Evolutionary conservation across 2,113 vertebrate species (phyloP), one percentile per base, ranked within the genome.

Genomic region (Pipra filicauda): DNA sequence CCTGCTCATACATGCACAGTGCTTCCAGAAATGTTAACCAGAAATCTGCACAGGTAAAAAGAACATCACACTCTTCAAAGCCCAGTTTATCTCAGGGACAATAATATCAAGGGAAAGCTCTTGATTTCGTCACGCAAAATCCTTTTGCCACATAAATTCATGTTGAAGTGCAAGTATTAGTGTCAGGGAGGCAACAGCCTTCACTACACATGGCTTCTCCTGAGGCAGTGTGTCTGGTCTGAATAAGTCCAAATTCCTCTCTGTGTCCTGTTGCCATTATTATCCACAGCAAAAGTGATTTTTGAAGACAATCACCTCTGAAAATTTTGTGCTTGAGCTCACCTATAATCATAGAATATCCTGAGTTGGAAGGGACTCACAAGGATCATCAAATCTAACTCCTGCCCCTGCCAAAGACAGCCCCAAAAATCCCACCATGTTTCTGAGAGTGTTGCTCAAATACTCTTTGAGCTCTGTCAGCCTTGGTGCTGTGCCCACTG

Each of bases 401-500:
- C 49, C 3, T 57, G 26, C 10, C 26, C 26, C 21, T 37, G 20
- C 8, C 3, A 0, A 30, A 30, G 28, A 31, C 41, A 31, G 26
- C 18, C 5, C 9, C 52, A 83, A 13, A 5, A 90, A 27, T 43
- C 30, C 26, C 48, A 76, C 14, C n/a, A 43, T 31, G 30, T 41
- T 24, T 39, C 30, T 33, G n/a, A 10, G n/a, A 12, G 17, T 0
- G 0, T 0, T 35, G n/a, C 31, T 21, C 57, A 43, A 43, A 6
- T 0, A 0, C 31, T 11, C 9, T 17, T 33, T 9, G 18, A 57
- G 35, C 48, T 70, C 41, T 76, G 79, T 1, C 64, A 76, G 41
- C 11, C 41, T 55, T 49, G 64, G 48, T 14, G n/a, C 41, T 1
- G 0, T 54, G n/a, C 12, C 12, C 30, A 10, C 75, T 31, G 62